Conservation (phyloP, 2,888 invertebrate species). For the Hirtodrosophila confusa region DNA sequence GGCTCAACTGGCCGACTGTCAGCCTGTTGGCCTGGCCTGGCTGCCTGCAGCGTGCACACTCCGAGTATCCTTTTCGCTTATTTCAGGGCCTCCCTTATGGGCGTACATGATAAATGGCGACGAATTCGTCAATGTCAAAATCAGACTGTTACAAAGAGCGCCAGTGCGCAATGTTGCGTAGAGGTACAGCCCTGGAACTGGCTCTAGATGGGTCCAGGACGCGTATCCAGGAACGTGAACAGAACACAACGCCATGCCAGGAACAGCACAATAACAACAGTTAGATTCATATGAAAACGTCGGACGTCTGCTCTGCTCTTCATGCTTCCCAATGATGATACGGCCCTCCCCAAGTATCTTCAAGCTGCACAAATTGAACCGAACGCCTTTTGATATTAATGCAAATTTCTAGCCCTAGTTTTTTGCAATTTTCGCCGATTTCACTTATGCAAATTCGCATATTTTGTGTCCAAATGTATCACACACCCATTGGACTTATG, state of each 20-base stretch:
- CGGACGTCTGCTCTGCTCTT: conserved; percentile 6
- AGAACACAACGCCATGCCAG: neutral
- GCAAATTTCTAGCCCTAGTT: conserved; percentile 32
- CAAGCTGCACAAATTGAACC: conserved; percentile 19
- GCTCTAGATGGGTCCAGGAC: conserved; percentile 52
- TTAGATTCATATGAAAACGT: conserved; percentile 24
- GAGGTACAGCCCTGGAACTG: conserved; percentile 44
- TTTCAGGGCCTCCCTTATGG: conserved; percentile 76
- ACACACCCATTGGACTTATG: conserved; percentile 42
- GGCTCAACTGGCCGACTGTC: conserved; percentile 32
- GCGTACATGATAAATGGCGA: conserved; percentile 84
- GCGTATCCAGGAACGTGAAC: conserved; percentile 26
- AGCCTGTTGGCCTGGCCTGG: conserved; percentile 25
- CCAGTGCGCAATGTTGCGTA: conserved; percentile 58
- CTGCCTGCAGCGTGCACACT: conserved; percentile 66
- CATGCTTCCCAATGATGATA: conserved; percentile 10
- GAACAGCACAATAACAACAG: conserved; percentile 33
- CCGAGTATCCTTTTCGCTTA: conserved; percentile 75
- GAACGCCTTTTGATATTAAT: conserved; percentile 24
- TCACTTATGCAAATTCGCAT: conserved; percentile 40
- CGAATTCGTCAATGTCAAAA: conserved; percentile 85
- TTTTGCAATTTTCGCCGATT: conserved; percentile 24
- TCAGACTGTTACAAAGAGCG: conserved; percentile 84
- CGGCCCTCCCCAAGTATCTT: conserved; percentile 2
- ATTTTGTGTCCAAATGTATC: conserved; percentile 25